These are phyloP conservation scores for Phalacrocorax carbo DNA, from an alignment of 2,113 vertebrate species.

Conservation along the genomic window DNA sequence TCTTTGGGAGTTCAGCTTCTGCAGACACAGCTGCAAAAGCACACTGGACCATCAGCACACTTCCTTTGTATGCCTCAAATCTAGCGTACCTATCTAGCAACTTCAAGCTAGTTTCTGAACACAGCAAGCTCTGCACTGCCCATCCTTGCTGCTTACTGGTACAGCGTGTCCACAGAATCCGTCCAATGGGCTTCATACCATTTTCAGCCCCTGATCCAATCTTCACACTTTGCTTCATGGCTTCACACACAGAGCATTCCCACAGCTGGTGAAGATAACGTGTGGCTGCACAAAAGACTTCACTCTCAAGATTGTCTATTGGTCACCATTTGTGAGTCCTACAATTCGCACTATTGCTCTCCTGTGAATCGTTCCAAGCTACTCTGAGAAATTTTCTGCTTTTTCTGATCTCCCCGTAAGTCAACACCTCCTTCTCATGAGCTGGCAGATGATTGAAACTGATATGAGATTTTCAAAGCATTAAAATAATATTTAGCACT, in stretches of 20 bases:
- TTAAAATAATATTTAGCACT: conserved; percentile 41
- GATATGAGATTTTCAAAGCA: conserved; percentile 29
- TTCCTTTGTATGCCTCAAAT: not conserved
- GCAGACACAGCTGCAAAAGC: not conserved
- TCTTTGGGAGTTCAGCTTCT: not conserved
- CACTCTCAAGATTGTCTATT: not conserved
- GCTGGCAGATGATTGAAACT: conserved; percentile 25
- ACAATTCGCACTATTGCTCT: not conserved
- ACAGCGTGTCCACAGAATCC: not conserved
- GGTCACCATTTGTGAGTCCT: not conserved
- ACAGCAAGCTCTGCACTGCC: not conserved
- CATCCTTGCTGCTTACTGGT: not conserved
- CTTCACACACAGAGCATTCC: not conserved
- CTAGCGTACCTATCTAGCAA: not conserved
- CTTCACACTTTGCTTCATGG: not conserved
- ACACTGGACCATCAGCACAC: not conserved
- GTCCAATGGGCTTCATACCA: fast-evolving
- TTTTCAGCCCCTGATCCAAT: not conserved
- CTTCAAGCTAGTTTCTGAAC: not conserved
- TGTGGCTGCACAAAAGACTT: not conserved
- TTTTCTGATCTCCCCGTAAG: not conserved
- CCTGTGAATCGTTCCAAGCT: not conserved
- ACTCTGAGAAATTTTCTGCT: not conserved
- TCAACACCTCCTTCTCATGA: conserved; percentile 15
- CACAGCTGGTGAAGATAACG: not conserved